Evolutionary conservation across 35 echinoderm and acorn worm genomes (phyloP).

Genomic region (Eucidaris tribuloides): DNA sequence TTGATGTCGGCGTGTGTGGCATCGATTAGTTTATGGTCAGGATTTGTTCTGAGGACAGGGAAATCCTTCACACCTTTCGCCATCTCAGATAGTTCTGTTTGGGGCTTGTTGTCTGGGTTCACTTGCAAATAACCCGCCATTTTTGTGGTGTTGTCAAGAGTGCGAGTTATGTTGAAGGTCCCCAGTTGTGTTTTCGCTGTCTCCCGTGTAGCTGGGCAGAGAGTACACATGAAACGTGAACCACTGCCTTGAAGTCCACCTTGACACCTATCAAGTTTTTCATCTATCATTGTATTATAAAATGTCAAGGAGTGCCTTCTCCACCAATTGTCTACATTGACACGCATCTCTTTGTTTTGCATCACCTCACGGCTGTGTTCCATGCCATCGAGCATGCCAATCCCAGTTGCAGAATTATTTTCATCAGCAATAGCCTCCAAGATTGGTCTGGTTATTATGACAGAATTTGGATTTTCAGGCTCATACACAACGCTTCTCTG

Average conservation of each 20-base stretch:
- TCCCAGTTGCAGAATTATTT: too few species aligned
- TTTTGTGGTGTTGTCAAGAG: not conserved
- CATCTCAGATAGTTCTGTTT: not conserved
- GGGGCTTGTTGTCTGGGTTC: conserved; percentile 23
- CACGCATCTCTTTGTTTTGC: too few species aligned
- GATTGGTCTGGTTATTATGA: too few species aligned
- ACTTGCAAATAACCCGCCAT: conserved; percentile 7
- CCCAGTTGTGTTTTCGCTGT: conserved; percentile 14
- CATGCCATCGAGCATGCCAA: too few species aligned
- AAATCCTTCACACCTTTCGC: conserved; percentile 5
- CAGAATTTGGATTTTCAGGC: too few species aligned
- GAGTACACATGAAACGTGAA: conserved; percentile 25
- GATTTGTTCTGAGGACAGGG: not conserved
- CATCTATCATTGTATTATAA: too few species aligned
- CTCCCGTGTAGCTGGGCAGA: conserved; percentile 13
- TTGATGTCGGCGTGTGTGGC: conserved; percentile 62
- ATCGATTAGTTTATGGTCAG: conserved; percentile 12
- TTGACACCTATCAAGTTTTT: too few species aligned
- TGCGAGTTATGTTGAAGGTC: not conserved
- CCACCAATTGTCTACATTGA: too few species aligned
- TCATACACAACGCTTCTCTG: too few species aligned
- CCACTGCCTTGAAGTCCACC: conserved; percentile 52
- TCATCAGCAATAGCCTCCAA: too few species aligned
- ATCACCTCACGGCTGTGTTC: too few species aligned
- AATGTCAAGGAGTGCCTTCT: too few species aligned